Percentiles rank a stretch among this genome's conserved stretches.
phyloP scores from a whole-genome alignment of 2,888 invertebrate species.

The Lepidocyrtoides sp. region DNA sequence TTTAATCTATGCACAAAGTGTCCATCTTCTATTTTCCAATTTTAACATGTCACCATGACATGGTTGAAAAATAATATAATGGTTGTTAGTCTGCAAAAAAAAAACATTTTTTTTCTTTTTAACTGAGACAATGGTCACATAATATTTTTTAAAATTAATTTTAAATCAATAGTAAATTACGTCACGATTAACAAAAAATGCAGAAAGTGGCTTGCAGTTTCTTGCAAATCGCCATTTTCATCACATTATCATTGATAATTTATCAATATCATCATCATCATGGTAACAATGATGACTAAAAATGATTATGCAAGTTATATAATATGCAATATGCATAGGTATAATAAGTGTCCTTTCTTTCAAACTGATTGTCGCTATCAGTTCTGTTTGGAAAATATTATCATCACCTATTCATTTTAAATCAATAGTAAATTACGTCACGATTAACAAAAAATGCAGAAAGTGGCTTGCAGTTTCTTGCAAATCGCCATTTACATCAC shows the following conservation, averaged over 20 bases:
- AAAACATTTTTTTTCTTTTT: neutral
- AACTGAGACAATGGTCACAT: neutral
- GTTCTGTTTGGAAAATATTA: neutral
- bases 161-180: too few relatives aligned
- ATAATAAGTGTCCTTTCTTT: neutral
- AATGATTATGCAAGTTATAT: constrained; percentile 9
- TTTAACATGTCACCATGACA: constrained; percentile 9
- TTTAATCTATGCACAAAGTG: constrained; percentile 27
- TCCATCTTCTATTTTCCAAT: neutral
- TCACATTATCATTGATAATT: too few relatives aligned
- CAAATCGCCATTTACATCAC: too few relatives aligned
- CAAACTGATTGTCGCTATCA: neutral
- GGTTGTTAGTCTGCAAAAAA: too few relatives aligned
- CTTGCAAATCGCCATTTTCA: too few relatives aligned
- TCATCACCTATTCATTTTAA: neutral
- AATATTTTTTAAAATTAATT: neutral
- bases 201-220: neutral
- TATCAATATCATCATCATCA: neutral
- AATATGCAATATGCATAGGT: too few relatives aligned
- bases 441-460: neutral
- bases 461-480: neutral
- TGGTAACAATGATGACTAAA: neutral
- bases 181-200: neutral
- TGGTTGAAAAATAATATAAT: constrained; percentile 21
- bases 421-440: too few relatives aligned